phyloP scores from a whole-genome alignment of 1,140 invertebrate genomes.

The Drosophila fuyamai region DNA sequence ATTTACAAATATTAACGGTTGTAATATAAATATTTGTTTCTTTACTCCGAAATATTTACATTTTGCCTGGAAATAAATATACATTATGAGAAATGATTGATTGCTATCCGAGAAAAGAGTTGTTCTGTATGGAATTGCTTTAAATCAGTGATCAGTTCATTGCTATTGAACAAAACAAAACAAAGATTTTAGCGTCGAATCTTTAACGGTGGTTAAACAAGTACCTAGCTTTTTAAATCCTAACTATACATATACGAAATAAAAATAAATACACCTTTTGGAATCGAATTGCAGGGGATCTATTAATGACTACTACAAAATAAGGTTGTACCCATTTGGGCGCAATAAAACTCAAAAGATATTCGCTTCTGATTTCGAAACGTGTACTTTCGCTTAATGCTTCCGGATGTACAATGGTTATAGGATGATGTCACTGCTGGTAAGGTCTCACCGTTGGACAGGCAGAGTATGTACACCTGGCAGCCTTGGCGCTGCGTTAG shows the following conservation, averaged over 20 bases:
- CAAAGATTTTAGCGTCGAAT: too few relatives aligned
- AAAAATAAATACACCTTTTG: not conserved
- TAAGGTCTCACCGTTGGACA: slow-evolving; percentile 90
- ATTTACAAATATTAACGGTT: too few relatives aligned
- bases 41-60: too few relatives aligned
- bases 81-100: too few relatives aligned
- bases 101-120: too few relatives aligned
- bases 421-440: slow-evolving; percentile 17
- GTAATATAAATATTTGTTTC: too few relatives aligned
- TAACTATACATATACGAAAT: too few relatives aligned
- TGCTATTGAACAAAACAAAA: too few relatives aligned
- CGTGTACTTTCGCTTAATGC: slow-evolving; percentile 2
- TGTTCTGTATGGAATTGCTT: too few relatives aligned
- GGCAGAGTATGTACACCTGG: slow-evolving; percentile 92
- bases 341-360: not conserved
- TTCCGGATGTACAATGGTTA: not conserved
- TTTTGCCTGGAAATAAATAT: not conserved
- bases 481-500: slow-evolving; percentile 87
- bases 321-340: not conserved
- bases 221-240: too few relatives aligned
- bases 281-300: not conserved
- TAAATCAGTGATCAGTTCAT: too few relatives aligned
- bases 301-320: not conserved
- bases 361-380: slow-evolving; percentile 3
- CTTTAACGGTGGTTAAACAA: too few relatives aligned